Evolutionary conservation across 2,888 invertebrate genomes (phyloP).

Genomic region (Iphiclides podalirius): DNA sequence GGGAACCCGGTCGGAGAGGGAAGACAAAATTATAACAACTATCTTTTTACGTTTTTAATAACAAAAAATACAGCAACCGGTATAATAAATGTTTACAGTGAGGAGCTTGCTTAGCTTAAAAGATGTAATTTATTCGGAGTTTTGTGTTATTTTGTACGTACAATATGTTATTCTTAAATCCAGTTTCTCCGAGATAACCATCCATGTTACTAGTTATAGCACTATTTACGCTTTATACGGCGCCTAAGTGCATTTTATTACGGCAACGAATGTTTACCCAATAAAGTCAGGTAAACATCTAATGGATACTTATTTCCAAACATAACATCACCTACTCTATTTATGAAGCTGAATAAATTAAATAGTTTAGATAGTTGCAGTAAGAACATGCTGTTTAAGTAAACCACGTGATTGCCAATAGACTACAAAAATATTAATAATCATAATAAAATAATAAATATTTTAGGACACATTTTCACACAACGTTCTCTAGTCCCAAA

Average conservation of each 20-base stretch:
- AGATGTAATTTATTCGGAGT: no score
- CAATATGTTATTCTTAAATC: no score
- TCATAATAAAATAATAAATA: constrained; percentile 14
- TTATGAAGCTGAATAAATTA: constrained; percentile 44
- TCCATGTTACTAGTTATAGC: not conserved
- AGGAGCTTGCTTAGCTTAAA: no score
- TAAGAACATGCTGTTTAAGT: constrained; percentile 31
- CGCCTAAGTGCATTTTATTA: constrained; percentile 11
- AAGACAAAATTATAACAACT: no score
- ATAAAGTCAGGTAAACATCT: constrained; percentile 18
- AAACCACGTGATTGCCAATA: constrained; percentile 35
- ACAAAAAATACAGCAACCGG: no score
- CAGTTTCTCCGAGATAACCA: not conserved
- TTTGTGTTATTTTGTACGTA: no score
- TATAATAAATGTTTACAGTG: no score
- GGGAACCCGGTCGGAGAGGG: no score
- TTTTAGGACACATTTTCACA: no score
- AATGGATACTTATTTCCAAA: constrained; percentile 33
- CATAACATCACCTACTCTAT: constrained; percentile 45
- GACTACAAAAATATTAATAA: constrained; percentile 34
- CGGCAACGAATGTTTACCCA: constrained; percentile 9
- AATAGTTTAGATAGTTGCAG: constrained; percentile 45
- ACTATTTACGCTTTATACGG: constrained; percentile 3
- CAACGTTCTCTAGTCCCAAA: no score
- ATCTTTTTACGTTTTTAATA: no score